These are phyloP conservation scores for Neoseiulus cucumeris DNA, from an alignment of 1,140 invertebrate genomes.

Conservation along the genomic window DNA sequence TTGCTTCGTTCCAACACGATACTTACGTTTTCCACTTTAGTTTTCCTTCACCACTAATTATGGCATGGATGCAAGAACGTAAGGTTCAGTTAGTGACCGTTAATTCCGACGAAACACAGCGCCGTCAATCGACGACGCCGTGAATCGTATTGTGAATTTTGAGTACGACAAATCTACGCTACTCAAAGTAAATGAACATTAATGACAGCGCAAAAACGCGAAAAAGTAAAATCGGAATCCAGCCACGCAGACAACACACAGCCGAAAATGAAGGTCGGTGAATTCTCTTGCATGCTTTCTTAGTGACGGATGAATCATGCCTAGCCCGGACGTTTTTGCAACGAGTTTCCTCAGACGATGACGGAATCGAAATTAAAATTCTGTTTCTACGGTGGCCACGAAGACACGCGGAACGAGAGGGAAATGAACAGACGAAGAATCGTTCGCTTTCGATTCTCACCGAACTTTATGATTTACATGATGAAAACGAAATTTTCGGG, in stretches of 20 bases:
- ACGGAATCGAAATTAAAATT: too few species aligned
- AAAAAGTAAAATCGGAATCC: too few species aligned
- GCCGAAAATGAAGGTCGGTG: background rate
- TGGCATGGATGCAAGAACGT: background rate
- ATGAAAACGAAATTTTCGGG: too few species aligned
- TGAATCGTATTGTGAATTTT: too few species aligned
- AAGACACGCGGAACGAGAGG: too few species aligned
- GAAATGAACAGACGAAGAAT: too few species aligned
- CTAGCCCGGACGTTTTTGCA: too few species aligned
- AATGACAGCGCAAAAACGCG: conserved; percentile 13
- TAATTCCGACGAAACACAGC: background rate
- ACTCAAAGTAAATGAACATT: conserved; percentile 18
- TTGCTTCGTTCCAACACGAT: background rate
- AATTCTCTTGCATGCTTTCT: conserved; percentile 11
- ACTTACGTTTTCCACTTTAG: conserved; percentile 73
- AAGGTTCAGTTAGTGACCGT: conserved; percentile 11
- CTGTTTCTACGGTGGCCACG: too few species aligned
- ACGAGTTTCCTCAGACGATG: too few species aligned
- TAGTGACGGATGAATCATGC: conserved; percentile 16
- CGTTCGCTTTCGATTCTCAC: too few species aligned
- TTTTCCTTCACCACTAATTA: conserved; percentile 11
- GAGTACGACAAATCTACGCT: too few species aligned
- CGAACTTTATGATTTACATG: too few species aligned
- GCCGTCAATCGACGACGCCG: background rate
- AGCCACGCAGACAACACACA: conserved; percentile 12